Conservation (phyloP, 2,797 vertebrate species). For the Psittacula derbiana region DNA sequence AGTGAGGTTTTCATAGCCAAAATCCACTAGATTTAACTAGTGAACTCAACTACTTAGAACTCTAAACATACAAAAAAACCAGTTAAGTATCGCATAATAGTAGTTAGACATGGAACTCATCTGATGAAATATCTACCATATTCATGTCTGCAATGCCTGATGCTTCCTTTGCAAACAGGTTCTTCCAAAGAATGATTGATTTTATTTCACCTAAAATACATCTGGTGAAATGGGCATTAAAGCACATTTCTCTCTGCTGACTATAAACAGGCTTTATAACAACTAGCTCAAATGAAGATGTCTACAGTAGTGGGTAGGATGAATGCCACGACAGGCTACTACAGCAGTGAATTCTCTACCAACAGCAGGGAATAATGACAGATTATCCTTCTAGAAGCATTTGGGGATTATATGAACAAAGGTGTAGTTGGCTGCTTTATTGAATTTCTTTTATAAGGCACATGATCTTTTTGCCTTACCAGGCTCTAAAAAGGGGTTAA, state of each 20-base stretch:
- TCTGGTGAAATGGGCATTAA: neutral
- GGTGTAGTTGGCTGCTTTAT: neutral
- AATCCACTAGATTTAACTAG: neutral
- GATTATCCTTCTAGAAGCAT: neutral
- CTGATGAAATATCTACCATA: neutral
- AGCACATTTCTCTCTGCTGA: neutral
- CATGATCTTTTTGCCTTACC: neutral
- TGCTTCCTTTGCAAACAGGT: neutral
- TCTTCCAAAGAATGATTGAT: neutral
- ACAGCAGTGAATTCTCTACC: neutral
- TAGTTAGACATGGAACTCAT: neutral
- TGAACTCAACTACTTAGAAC: neutral
- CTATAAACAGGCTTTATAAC: neutral
- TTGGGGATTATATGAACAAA: neutral
- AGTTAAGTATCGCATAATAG: neutral
- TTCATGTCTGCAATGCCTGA: neutral
- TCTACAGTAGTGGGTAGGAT: neutral
- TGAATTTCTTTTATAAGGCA: neutral
- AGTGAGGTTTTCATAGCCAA: neutral
- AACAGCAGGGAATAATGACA: neutral
- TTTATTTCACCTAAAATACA: neutral
- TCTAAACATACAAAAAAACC: neutral
- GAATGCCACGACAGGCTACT: neutral
- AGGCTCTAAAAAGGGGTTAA: neutral
- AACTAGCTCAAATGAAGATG: neutral